Evolutionary conservation across 2,888 invertebrate species (phyloP), one percentile per base, ranked within the genome.

Genomic region (Parnassius apollo): DNA sequence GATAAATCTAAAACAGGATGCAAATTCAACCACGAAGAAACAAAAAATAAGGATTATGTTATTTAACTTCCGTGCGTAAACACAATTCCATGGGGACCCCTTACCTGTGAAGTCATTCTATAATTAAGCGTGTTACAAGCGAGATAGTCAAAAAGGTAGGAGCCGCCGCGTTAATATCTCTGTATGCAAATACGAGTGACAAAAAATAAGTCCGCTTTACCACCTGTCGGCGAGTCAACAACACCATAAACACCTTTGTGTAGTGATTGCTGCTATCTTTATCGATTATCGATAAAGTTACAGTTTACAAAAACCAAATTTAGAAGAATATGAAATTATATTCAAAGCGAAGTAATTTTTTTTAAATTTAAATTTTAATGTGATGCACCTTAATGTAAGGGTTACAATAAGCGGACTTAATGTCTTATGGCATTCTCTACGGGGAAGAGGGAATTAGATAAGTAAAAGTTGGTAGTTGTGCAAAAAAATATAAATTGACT

Each of bases 151-250:
- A 18, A 59, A 64, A 59, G 59, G 59, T 56, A 63, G 64, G 49
- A 54, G 59, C 52, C 59, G 54, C 51, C 59, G 54, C 51, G 65
- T 49, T 65, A 67, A 67, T 67, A 63, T 67, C 55, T 25, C 54
- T 61, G 61, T 58, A 52, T 59, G 59, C 59, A 65, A 67, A 64
- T 57, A 60, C 12, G 49, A 42, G 53, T 56, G 59, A 62, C 54
- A 67, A 65, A 67, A 67, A 65, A 63, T 57, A 46, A n/a, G 56
- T 25, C 59, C 59, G 59, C 52, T 46, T 59, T 22, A 57, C 62
- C 67, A 67, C 83, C 84, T 85, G 85, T 79, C 82, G 71, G 62
- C 71, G 68, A 71, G 80, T 80, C 78, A 80, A 79, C 80, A 80
- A 61, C 72, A 74, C 74, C 74, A 75, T 74, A 72, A 72, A 78